phyloP scores from a whole-genome alignment of 2,888 invertebrate species.

The Eupeodes luniger region DNA sequence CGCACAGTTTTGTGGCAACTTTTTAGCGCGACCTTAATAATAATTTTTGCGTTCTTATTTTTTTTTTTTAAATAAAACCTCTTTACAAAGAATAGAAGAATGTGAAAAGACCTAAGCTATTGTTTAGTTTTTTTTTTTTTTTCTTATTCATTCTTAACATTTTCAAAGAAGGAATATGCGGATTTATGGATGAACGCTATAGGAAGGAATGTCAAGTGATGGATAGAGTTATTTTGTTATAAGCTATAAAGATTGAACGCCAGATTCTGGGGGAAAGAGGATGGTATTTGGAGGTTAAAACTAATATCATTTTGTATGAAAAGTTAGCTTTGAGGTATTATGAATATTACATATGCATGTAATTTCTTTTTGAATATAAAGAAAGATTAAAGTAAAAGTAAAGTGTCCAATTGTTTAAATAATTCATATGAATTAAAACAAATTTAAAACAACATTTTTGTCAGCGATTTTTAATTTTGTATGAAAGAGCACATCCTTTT shows the following conservation, averaged over 20 bases:
- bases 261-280: not conserved
- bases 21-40: constrained; percentile 36
- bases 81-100: constrained; percentile 28
- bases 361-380: not conserved
- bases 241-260: not conserved
- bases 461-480: too few species aligned
- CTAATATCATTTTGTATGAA: not conserved
- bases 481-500: too few species aligned
- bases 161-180: constrained; percentile 10
- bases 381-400: not conserved
- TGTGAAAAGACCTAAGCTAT: constrained; percentile 9
- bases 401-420: too few species aligned
- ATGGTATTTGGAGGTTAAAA: not conserved
- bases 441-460: too few species aligned
- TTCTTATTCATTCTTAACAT: not conserved
- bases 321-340: not conserved
- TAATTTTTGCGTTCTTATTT: constrained; percentile 3
- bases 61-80: constrained; percentile 21
- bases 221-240: constrained; percentile 3
- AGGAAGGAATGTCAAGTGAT: constrained; percentile 17
- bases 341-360: not conserved
- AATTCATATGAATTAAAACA: too few species aligned
- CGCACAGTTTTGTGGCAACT: not conserved
- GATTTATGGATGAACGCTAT: not conserved
- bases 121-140: constrained; percentile 14